Base-by-base conservation (phyloP, 2,797 vertebrate genomes). In the Setipinna tenuifilis region DNA sequence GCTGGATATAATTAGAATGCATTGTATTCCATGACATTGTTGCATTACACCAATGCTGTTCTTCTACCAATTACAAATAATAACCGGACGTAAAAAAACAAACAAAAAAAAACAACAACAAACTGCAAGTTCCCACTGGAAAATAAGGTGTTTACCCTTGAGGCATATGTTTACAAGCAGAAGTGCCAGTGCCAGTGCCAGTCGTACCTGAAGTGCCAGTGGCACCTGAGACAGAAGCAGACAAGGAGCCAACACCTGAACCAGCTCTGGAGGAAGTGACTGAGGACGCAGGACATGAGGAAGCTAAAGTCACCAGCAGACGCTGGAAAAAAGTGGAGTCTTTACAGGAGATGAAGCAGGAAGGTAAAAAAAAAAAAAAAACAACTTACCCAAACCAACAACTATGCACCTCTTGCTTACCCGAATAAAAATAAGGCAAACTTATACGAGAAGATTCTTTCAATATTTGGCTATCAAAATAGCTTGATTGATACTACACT, bases 321-420 rank as follows among this genome's bases (percentile, higher is more conserved):
- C 35, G 71, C 71, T 78, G 71, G 71, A 78, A 17, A 44, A 78
- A 78, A 78, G 35, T 78, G 71, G 35, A 44, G 35, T 0, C 16
- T 44, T 78, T 78, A 78, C 35, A 78, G 41, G 71, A 78, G 71
- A 35, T 78, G 19, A 78, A 78, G 71, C 16, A 35, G 19, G 71
- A 78, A 78, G 71, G 71, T 78, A 78, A n/a, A n/a, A 78, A 17
- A 44, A 44, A 12, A n/a, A n/a, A 78, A 19, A 68, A 35, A 31
- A 71, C 28, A 71, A 65, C 9, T 25, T 25, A 10, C 21, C 17
- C 16, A 59, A 59, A 59, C 17, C 58, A 23, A 25, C 61, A 65
- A 10, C 23, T 65, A 10, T 65, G 11, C 0, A 54, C 61, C 23
- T 25, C 2, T 1, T n/a, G 61, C n/a, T n/a, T n/a, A n/a, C n/a